Percentiles rank a stretch among this genome's conserved stretches.
Evolutionary conservation across 2,797 vertebrate species (phyloP).

Genomic region (Tangara arthus): DNA sequence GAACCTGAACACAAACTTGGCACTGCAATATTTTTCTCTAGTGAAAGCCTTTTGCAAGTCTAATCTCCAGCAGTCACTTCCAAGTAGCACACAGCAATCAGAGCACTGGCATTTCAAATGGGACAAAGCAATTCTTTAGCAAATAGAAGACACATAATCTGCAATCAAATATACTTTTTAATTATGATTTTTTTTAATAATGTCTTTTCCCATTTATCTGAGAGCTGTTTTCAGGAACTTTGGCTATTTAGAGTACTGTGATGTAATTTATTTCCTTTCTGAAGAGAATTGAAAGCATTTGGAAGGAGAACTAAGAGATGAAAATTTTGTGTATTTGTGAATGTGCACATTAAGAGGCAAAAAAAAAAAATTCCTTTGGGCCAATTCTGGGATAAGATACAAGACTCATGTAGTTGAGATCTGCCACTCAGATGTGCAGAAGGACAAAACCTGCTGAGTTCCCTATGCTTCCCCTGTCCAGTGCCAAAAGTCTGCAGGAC

Average conservation of each 20-base stretch:
- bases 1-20: background rate
- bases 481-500: background rate
- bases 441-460: background rate
- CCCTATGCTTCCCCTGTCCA: background rate
- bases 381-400: background rate
- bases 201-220: background rate
- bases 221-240: background rate
- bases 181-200: background rate
- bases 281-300: background rate
- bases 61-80: background rate
- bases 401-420: background rate
- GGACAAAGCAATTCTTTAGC: background rate
- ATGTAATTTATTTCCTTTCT: background rate
- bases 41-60: background rate
- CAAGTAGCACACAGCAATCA: background rate
- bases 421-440: background rate
- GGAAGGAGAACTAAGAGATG: background rate
- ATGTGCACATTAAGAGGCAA: background rate
- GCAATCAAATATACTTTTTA: background rate
- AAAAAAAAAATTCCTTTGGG: background rate
- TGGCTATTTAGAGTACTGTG: background rate
- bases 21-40: background rate
- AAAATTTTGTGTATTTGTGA: background rate
- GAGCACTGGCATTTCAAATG: background rate
- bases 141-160: background rate